Base-by-base conservation (phyloP, 1,140 invertebrate species). In the Belonocnema kinseyi region DNA sequence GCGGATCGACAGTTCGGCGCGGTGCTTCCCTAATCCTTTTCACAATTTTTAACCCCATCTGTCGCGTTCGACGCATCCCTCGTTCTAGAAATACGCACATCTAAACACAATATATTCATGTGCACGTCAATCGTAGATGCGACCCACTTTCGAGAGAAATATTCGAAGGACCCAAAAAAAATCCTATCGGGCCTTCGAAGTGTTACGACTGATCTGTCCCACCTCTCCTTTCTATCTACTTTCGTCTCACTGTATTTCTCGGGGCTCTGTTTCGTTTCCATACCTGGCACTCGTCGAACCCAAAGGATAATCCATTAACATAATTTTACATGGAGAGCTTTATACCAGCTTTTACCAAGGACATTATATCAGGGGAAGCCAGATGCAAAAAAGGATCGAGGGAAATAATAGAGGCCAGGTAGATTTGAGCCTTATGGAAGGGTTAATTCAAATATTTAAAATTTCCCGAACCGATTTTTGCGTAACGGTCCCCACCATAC, bases 241-340 rank as follows among this genome's bases (percentile, higher is more conserved):
- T 33, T 3, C 70, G 77, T 76, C 71, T 80, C 54, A 14, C 46
- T 74, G 70, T 73, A 58, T 70, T 26, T 17, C 50, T 54, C 53
- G 21, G 74, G 72, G 70, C 73, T 74, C 80, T 50, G 66, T 77
- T 80, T 78, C 50, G 72, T 74, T 75, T 66, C 40, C 33, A 83
- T 85, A 83, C 81, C 81, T 80, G 81, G 80, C 80, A 73, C 66
- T 76, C 75, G 19, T 71, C 61, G 61, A 71, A 71, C 50, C 66
- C 61, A 54, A 88, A 89, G 90, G 90, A 92, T 92, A 91, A 92
- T 91, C 91, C 89, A 92, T 92, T 92, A 92, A 92, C 91, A 92
- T 92, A 92, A 92, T 92, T 92, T 91, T 89, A 90, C 88, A 91
- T 91, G 87, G 88, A 87, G 85, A 82, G 81, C 81, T 81, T 85